Evolutionary conservation across 1,140 invertebrate species (phyloP), one percentile per base, ranked within the genome.

Genomic region (Lasioglossum baleicum): DNA sequence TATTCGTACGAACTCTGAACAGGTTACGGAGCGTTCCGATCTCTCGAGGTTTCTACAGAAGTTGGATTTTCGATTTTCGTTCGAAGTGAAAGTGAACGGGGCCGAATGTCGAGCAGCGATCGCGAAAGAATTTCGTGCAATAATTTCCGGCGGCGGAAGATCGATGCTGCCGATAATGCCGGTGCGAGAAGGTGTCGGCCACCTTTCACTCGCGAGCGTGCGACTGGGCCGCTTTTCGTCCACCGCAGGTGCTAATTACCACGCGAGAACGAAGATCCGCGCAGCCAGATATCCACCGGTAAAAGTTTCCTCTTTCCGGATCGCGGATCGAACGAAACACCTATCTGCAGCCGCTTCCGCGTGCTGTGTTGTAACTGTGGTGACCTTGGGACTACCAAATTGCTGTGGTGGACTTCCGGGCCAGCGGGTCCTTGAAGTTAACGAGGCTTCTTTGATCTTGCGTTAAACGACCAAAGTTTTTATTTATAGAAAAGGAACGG

Each of bases 81-180:
- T n/a, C 64, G 63, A 56, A 83, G 87, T 87, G 87, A 88, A 88
- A 87, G 85, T 85, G 79, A 83, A 75, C 78, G 71, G 70, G 56
- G 56, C 51, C 74, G 76, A 87, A 85, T 83, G 87, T 79, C 71
- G 68, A 70, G 85, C 77, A 82, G 74, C 83, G 86, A 83, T 86
- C 80, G 83, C 80, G 85, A 85, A 84, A 68, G 78, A 75, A 80
- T 80, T 69, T 65, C 70, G 15, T 10, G 48, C 3, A 51, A 66
- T 80, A 75, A 78, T 86, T 86, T 83, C 80, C 79, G 67, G 71
- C 63, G 48, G 56, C 22, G 35, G 80, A 68, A 76, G 80, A 81
- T 79, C 51, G 67, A 76, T 69, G 63, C 20, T n/a, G 2, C 13
- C 44, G 78, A 80, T 80, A 75, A 42, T 51, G 31, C 13, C 22